A percentile compares a stretch with the other conserved stretches of the same genome.
Evolutionary conservation across 2,888 invertebrate genomes (phyloP).

Genomic region (Venusia cambrica): DNA sequence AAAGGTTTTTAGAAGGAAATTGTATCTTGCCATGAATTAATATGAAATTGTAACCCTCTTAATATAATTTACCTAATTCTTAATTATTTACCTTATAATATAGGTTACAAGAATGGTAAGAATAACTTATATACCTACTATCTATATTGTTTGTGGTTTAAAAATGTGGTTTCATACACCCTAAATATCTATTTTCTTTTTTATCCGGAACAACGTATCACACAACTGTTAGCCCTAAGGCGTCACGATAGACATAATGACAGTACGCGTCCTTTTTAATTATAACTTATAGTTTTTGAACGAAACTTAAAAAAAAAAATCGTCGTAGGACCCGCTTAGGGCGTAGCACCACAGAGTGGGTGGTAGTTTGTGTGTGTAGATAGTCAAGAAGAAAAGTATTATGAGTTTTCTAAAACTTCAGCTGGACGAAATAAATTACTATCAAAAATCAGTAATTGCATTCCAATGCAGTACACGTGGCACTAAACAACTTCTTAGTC

Average conservation of each 20-base stretch:
- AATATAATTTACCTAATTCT: too few species aligned
- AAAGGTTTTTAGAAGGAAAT: too few species aligned
- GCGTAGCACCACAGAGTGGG: constrained; percentile 8
- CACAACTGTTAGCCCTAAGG: constrained; percentile 22
- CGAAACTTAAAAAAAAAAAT: too few species aligned
- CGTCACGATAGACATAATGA: constrained; percentile 28
- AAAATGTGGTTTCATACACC: constrained; percentile 6
- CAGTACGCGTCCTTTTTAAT: constrained; percentile 35
- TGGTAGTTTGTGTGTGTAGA: constrained; percentile 24
- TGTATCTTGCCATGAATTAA: too few species aligned
- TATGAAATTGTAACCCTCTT: too few species aligned
- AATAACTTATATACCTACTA: too few species aligned
- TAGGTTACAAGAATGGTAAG: too few species aligned
- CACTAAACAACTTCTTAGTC: too few species aligned
- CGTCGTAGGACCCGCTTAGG: too few species aligned
- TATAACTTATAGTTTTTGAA: constrained; percentile 29
- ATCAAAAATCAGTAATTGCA: not conserved
- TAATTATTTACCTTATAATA: too few species aligned
- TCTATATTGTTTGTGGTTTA: constrained; percentile 3
- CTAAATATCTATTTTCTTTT: constrained; percentile 16
- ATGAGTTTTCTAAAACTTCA: not conserved
- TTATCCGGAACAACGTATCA: constrained; percentile 23
- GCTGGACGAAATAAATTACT: not conserved
- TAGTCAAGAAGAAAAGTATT: constrained; percentile 4
- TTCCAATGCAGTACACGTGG: too few species aligned